Evolutionary conservation across 2,797 vertebrate genomes (phyloP).

Genomic region (Sphenodon punctatus): DNA sequence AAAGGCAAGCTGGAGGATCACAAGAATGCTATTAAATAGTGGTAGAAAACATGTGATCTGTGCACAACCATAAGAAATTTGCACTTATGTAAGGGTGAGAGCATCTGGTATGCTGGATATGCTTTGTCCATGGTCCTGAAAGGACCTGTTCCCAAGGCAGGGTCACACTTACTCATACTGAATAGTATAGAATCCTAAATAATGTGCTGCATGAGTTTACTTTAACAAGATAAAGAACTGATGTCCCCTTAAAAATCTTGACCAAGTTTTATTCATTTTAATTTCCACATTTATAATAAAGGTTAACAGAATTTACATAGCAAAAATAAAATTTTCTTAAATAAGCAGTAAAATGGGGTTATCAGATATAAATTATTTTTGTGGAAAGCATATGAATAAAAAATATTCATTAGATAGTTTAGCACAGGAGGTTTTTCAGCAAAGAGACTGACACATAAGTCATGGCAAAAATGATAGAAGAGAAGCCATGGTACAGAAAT

Average conservation of each 20-base stretch:
- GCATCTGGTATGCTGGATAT: no score
- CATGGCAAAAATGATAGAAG: not conserved
- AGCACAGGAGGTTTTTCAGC: not conserved
- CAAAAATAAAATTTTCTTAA: not conserved
- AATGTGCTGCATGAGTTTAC: no score
- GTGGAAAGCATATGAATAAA: not conserved
- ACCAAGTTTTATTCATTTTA: not conserved
- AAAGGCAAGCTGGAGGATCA: no score
- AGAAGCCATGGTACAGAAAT: not conserved
- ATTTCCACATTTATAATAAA: not conserved
- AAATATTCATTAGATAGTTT: not conserved
- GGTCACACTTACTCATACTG: not conserved
- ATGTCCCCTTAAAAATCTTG: not conserved
- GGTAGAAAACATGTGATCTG: no score
- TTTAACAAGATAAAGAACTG: no score
- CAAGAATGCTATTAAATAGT: no score
- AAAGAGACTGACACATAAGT: rapidly evolving
- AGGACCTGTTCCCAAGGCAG: no score
- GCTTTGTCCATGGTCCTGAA: no score
- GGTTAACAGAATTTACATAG: not conserved
- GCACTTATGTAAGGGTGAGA: no score
- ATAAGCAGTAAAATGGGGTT: not conserved
- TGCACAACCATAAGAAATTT: no score
- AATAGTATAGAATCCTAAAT: no score
- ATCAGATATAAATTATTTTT: not conserved